Conservation (phyloP, 2,888 invertebrate species). For the Crioceris asparagi region DNA sequence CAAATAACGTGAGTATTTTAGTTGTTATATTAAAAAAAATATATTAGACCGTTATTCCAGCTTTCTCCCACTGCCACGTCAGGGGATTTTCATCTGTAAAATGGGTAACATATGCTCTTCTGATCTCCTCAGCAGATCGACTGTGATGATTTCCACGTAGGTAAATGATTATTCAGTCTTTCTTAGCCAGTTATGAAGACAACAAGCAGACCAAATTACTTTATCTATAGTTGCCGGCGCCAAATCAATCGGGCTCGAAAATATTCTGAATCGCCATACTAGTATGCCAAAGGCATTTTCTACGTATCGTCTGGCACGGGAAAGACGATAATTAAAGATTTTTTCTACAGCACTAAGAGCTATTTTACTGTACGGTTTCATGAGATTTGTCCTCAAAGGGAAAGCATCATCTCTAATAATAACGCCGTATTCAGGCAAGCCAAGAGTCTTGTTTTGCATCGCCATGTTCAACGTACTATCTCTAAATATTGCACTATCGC, state of each 20-base stretch:
- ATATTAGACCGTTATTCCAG: too few relatives aligned
- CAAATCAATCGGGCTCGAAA: slow-evolving; percentile 4
- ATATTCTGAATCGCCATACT: slow-evolving; percentile 12
- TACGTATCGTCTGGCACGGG: slow-evolving; percentile 2
- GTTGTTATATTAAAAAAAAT: too few relatives aligned
- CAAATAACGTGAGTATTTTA: too few relatives aligned
- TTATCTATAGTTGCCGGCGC: background rate
- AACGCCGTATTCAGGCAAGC: slow-evolving; percentile 3
- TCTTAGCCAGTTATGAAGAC: slow-evolving; percentile 3
- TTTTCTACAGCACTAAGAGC: slow-evolving; percentile 1
- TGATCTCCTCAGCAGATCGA: slow-evolving; percentile 1
- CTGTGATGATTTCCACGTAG: background rate
- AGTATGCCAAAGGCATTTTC: slow-evolving; percentile 7
- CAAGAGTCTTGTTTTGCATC: slow-evolving; percentile 6
- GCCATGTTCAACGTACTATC: slow-evolving; percentile 5
- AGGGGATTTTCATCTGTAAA: slow-evolving; percentile 6
- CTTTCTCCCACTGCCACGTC: too few relatives aligned
- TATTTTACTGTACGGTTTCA: slow-evolving; percentile 3
- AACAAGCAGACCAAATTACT: background rate
- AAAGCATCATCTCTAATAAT: slow-evolving; percentile 7
- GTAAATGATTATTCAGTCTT: background rate
- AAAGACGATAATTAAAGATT: slow-evolving; percentile 8
- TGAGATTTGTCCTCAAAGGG: slow-evolving; percentile 5
- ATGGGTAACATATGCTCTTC: slow-evolving; percentile 6
- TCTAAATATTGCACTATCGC: slow-evolving; percentile 7